Percentiles rank a stretch among this genome's conserved stretches.
Conservation (phyloP, 2,797 vertebrate genomes). For the Lithobates pipiens region DNA sequence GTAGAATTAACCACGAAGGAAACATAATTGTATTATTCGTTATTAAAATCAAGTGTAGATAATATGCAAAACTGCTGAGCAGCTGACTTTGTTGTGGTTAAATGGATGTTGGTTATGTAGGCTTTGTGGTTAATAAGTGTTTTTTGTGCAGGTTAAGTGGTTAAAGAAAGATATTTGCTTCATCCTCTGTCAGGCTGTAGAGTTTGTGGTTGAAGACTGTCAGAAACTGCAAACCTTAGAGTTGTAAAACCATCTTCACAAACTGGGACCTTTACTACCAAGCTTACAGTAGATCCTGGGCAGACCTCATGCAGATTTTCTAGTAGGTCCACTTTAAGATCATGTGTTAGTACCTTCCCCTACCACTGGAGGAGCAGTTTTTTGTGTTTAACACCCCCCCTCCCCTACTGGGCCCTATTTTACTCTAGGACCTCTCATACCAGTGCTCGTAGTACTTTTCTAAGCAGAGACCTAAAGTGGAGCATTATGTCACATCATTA, state of each 20-base stretch:
- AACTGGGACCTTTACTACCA: not conserved
- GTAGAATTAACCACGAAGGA: not conserved
- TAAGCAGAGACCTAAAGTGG: too few relatives aligned
- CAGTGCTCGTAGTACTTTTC: too few relatives aligned
- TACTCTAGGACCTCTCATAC: too few relatives aligned
- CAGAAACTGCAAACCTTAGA: not conserved
- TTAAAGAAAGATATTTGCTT: not conserved
- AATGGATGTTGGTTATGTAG: not conserved
- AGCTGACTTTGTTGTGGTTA: not conserved
- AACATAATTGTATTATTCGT: not conserved
- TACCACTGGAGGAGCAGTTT: too few relatives aligned
- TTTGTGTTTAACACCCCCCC: too few relatives aligned
- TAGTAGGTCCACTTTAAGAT: too few relatives aligned
- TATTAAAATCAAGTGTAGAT: not conserved
- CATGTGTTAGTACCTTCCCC: too few relatives aligned
- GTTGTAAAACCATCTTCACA: too few relatives aligned
- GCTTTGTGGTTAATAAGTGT: not conserved
- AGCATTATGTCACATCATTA: too few relatives aligned
- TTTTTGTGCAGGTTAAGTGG: not conserved
- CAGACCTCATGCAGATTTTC: too few relatives aligned
- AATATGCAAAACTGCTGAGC: not conserved
- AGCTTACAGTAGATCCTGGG: not conserved
- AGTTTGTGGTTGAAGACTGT: not conserved
- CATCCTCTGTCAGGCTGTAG: not conserved
- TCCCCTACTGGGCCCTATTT: too few relatives aligned